Conservation (phyloP, 1,140 invertebrate species). For the Sesamia nonagrioides region DNA sequence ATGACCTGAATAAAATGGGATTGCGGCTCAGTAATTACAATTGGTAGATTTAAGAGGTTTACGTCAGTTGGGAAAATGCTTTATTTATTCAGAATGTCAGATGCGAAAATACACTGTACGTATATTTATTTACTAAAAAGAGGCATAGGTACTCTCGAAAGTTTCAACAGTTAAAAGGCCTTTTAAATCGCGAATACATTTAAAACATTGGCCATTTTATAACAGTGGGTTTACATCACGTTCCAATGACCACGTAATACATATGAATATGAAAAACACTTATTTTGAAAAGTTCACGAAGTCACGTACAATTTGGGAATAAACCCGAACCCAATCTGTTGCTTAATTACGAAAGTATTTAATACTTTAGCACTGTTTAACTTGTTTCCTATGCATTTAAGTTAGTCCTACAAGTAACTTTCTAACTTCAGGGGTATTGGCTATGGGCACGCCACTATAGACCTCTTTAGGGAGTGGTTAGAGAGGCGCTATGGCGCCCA, state of each 20-base stretch:
- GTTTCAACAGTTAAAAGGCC: neutral
- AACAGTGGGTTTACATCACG: neutral
- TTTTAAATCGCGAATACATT: neutral
- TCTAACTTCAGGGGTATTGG: neutral
- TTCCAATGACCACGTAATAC: neutral
- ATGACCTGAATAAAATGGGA: slow-evolving; percentile 37
- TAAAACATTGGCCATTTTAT: neutral
- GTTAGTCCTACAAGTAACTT: slow-evolving; percentile 22
- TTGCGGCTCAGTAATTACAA: slow-evolving; percentile 41
- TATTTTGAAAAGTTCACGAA: no score
- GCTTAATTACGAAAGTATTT: slow-evolving; percentile 1
- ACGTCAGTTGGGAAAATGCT: slow-evolving; percentile 1
- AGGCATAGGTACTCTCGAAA: neutral
- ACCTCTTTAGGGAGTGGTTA: no score
- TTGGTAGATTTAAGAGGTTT: slow-evolving; percentile 37
- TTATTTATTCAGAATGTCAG: slow-evolving; percentile 12
- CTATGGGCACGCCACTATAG: no score
- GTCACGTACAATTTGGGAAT: no score
- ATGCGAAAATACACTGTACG: neutral
- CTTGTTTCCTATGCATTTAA: neutral
- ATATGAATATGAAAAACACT: no score
- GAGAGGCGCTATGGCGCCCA: no score
- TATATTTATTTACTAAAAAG: neutral
- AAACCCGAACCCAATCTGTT: neutral
- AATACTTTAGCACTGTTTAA: neutral